A percentile compares a stretch with the other conserved stretches of the same genome.
Evolutionary conservation across 2,113 vertebrate species (phyloP).

Genomic region (Gasterosteus nipponicus): DNA sequence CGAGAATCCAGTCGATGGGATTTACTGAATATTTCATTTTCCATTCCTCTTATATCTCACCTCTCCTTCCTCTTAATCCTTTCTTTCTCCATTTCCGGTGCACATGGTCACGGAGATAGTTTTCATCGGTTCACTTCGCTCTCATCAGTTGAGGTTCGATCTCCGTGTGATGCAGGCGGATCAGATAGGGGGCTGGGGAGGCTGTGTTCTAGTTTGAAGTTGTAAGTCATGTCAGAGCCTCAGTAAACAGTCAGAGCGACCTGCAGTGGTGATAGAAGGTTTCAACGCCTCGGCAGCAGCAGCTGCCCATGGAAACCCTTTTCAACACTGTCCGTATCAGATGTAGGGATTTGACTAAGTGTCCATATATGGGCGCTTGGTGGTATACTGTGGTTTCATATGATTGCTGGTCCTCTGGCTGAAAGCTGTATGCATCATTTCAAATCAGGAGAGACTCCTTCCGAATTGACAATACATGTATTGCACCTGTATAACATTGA

Average conservation of each 20-base stretch:
- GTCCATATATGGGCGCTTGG: neutral
- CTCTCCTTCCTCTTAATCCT: neutral
- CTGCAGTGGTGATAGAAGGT: slow-evolving; percentile 28
- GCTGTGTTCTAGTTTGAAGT: slow-evolving; percentile 36
- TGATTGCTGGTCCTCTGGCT: neutral
- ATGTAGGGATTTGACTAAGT: neutral
- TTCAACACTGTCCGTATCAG: neutral
- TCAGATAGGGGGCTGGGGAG: slow-evolving; percentile 20
- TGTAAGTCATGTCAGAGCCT: slow-evolving; percentile 48
- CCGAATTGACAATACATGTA: no score
- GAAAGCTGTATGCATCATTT: neutral
- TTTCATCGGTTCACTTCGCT: slow-evolving; percentile 27
- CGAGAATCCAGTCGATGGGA: slow-evolving; percentile 61
- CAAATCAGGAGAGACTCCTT: no score
- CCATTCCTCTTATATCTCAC: slow-evolving; percentile 26
- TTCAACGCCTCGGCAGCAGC: slow-evolving; percentile 3
- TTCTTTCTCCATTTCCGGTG: neutral
- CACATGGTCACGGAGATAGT: neutral
- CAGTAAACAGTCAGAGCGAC: slow-evolving; percentile 30
- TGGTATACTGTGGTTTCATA: neutral
- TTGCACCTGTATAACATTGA: no score
- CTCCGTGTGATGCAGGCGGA: neutral
- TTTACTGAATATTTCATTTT: slow-evolving; percentile 72
- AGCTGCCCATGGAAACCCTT: slow-evolving; percentile 28
- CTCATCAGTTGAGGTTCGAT: slow-evolving; percentile 32